Evolutionary conservation across 2,113 vertebrate genomes (phyloP).

Genomic region (Lates calcarifer): DNA sequence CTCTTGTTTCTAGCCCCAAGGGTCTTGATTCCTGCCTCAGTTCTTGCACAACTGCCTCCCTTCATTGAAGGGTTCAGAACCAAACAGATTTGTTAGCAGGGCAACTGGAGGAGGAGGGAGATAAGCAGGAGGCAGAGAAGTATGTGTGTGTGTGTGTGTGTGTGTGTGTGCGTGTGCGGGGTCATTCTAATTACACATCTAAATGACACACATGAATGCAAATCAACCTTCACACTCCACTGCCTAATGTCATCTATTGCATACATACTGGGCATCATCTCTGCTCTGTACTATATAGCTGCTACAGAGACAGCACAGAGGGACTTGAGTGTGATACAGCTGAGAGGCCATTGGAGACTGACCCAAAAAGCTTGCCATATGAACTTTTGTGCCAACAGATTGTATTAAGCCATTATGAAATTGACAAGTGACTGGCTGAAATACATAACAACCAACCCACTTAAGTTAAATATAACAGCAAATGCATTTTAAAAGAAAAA

Average conservation of each 20-base stretch:
- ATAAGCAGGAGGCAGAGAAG: neutral
- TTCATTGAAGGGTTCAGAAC: constrained; percentile 49
- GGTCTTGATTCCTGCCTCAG: constrained; percentile 48
- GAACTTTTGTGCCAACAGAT: neutral
- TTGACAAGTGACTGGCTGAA: neutral
- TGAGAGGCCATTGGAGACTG: neutral
- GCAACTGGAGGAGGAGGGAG: constrained; percentile 1
- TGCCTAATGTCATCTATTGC: constrained; percentile 16
- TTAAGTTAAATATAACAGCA: neutral
- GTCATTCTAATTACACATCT: constrained; percentile 63
- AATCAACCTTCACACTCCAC: constrained; percentile 65
- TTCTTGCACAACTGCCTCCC: constrained; percentile 48
- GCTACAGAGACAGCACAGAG: neutral
- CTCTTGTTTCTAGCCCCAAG: constrained; percentile 51
- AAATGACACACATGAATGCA: constrained; percentile 48
- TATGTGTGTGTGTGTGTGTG: neutral
- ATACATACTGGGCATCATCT: neutral
- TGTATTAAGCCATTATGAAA: constrained; percentile 16
- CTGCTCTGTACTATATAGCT: neutral
- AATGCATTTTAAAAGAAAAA: neutral
- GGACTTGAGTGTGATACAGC: neutral
- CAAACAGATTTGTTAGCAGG: constrained; percentile 59
- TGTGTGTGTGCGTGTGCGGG: neutral
- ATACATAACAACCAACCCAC: neutral
- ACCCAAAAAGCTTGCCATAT: neutral